Percentiles rank a stretch among this genome's conserved stretches.
phyloP scores from a whole-genome alignment of 2,888 invertebrate genomes.

The Barypeithes pellucidus region DNA sequence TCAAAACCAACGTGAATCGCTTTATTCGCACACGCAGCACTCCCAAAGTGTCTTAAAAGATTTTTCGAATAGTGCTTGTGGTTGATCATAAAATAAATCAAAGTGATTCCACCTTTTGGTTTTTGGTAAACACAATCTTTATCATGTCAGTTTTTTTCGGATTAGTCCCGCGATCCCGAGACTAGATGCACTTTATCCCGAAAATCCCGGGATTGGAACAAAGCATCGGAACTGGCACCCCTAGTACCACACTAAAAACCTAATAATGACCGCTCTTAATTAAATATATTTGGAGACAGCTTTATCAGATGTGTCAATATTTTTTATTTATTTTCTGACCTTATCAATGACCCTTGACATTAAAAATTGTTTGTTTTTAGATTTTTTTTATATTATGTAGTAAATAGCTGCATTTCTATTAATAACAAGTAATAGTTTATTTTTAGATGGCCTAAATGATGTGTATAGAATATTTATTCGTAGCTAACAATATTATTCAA shows the following conservation, averaged over 20 bases:
- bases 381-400: not conserved
- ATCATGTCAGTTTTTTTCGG: no score
- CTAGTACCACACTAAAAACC: conserved; percentile 1
- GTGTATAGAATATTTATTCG: not conserved
- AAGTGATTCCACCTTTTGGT: no score
- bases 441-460: conserved; percentile 8
- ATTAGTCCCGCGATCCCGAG: no score
- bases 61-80: no score
- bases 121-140: no score
- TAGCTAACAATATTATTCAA: not conserved
- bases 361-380: conserved; percentile 8
- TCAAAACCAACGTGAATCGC: no score
- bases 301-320: conserved; percentile 12
- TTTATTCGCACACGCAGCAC: no score
- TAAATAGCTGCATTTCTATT: conserved; percentile 4
- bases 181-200: no score
- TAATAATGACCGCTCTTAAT: not conserved
- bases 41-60: no score
- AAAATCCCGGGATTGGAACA: no score
- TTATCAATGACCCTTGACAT: conserved; percentile 7
- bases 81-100: no score
- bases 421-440: not conserved
- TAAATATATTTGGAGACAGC: not conserved
- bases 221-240: not conserved
- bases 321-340: conserved; percentile 5